Conservation (phyloP, 2,113 vertebrate genomes). For the Aythya baeri region DNA sequence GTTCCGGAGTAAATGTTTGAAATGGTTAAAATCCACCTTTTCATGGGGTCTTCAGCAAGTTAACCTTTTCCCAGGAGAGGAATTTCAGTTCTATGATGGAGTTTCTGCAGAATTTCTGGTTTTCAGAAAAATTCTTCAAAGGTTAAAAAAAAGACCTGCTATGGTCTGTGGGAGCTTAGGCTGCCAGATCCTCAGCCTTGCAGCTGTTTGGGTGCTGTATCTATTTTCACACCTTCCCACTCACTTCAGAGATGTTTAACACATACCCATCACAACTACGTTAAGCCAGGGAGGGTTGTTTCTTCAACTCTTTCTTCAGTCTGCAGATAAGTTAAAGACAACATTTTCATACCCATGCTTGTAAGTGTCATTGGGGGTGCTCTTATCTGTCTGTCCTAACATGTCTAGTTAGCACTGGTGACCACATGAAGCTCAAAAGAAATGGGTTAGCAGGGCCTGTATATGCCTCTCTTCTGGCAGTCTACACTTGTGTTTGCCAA, state of each 20-base stretch:
- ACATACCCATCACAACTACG: not conserved
- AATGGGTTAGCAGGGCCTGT: not conserved
- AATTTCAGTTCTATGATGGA: not conserved
- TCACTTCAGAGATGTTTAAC: not conserved
- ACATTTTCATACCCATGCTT: fast-evolving
- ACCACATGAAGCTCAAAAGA: not conserved
- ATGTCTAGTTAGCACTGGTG: fast-evolving
- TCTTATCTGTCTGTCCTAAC: not conserved
- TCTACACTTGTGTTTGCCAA: not conserved
- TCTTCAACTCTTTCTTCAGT: not conserved
- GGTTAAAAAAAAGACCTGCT: not conserved
- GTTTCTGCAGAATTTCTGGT: not conserved
- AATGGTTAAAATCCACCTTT: not conserved
- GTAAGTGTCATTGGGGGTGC: not conserved
- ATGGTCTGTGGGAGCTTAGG: not conserved
- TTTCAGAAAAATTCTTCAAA: not conserved
- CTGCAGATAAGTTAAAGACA: not conserved
- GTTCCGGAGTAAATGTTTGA: not conserved
- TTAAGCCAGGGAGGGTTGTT: not conserved
- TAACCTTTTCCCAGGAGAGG: not conserved
- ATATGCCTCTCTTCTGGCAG: not conserved
- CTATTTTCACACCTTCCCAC: not conserved
- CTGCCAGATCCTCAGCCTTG: not conserved
- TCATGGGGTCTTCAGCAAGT: not conserved
- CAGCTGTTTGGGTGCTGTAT: not conserved